Evolutionary conservation across 2,888 invertebrate species (phyloP), one percentile per base, ranked within the genome.

Genomic region (Augochlorella aurata): DNA sequence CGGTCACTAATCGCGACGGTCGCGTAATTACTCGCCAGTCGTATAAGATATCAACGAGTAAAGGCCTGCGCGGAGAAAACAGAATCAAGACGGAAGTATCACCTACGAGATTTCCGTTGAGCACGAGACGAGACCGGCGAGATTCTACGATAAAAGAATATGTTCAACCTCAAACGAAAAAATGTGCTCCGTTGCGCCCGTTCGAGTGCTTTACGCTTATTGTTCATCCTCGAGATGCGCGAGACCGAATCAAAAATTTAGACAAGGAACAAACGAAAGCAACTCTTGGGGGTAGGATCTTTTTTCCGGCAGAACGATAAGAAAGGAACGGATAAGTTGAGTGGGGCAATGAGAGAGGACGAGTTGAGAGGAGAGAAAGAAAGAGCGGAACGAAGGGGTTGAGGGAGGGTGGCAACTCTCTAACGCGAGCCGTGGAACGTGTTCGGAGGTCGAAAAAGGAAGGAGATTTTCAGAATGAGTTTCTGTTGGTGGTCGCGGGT

Each of bases 401-500:
- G 52, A 45, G 38, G n/a, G 63, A 24, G n/a, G 45, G 50, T 49
- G 61, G 38, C 14, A 49, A 61, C 45, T 45, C 9, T 65, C 24
- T 21, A 7, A 24, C 14, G 54, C 29, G 49, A 38, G 47, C 24
- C 38, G 65, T 58, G 2, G 24, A 4, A 18, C 24, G 66, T 44
- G 52, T 63, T 45, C n/a, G 58, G 73, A 29, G 67, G 50, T 21
- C 38, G 54, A 54, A 52, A 61, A 66, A 58, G 63, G 61, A 74
- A 79, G 67, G 58, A 77, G 80, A 79, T 77, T 81, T 74, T 70
- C 54, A 68, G 77, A 85, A 85, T 77, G 86, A 86, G 52, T 84
- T 88, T 83, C 70, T 47, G 83, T 80, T 79, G 77, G 81, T 83
- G 84, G 80, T 49, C 47, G 82, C 83, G 84, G 83, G 81, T 81